A percentile compares a stretch with the other conserved stretches of the same genome.
phyloP scores from a whole-genome alignment of 2,797 vertebrate genomes.

The Pseudomugil gertrudae region DNA sequence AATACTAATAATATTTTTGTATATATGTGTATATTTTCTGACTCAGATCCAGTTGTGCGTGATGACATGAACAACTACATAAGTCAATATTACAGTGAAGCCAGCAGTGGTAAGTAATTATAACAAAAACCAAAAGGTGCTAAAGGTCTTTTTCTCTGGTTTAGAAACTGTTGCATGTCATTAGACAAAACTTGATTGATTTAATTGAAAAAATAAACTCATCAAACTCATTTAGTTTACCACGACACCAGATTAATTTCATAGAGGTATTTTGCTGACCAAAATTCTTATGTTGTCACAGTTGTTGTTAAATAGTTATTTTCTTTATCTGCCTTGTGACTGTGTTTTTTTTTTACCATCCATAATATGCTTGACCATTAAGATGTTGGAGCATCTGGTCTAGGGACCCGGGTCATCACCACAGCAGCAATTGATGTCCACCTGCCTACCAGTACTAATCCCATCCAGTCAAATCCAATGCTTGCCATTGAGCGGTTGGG shows the following conservation, averaged over 20 bases:
- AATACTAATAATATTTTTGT: background rate
- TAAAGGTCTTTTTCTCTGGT: background rate
- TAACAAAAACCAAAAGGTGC: background rate
- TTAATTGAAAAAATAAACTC: background rate
- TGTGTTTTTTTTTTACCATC: background rate
- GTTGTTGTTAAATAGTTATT: background rate
- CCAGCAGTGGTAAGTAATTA: constrained; percentile 89
- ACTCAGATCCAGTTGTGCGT: constrained; percentile 83
- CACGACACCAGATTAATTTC: background rate
- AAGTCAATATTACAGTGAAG: constrained; percentile 94
- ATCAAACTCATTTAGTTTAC: background rate
- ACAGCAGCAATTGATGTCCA: constrained; percentile 93
- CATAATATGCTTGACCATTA: constrained; percentile 18
- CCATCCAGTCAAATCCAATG: constrained; percentile 64
- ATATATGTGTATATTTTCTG: background rate
- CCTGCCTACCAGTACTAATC: constrained; percentile 82
- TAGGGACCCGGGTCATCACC: constrained; percentile 86
- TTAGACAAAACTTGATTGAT: background rate
- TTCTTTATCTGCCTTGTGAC: background rate
- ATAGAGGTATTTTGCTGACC: background rate
- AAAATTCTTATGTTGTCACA: background rate
- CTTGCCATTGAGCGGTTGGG: constrained; percentile 75
- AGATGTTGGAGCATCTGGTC: constrained; percentile 81
- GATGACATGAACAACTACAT: constrained; percentile 99
- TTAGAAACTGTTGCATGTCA: background rate